These are phyloP conservation scores for Siniperca obscura DNA, from an alignment of 2,797 vertebrate genomes.

Conservation along the genomic window DNA sequence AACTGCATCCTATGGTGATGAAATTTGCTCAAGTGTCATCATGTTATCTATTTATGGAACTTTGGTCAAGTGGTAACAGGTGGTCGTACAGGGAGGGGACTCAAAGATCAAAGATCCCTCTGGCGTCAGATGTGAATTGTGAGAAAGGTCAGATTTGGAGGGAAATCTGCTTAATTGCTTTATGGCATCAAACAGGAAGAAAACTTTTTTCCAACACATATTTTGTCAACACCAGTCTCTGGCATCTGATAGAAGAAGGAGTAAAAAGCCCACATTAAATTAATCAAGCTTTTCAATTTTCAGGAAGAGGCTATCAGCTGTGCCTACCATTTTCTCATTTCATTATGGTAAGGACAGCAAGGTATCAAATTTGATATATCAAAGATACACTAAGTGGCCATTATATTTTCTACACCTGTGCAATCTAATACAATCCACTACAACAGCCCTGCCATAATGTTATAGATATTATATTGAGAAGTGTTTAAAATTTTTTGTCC, in stretches of 20 bases:
- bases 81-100: background rate
- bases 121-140: conserved; percentile 1
- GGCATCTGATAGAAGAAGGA: background rate
- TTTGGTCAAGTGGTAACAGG: background rate
- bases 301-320: background rate
- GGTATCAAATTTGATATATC: background rate
- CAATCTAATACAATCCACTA: background rate
- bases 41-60: background rate
- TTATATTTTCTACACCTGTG: background rate
- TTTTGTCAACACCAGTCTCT: background rate
- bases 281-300: background rate
- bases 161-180: background rate
- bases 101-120: background rate
- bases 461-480: too few relatives aligned
- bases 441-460: too few relatives aligned
- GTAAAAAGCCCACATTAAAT: background rate
- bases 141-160: background rate
- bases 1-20: background rate
- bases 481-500: too few relatives aligned
- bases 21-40: background rate
- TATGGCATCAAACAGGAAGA: background rate
- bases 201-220: background rate
- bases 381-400: background rate
- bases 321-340: background rate
- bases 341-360: background rate